Evolutionary conservation across 1,140 invertebrate genomes (phyloP), one percentile per base, ranked within the genome.

Genomic region (Oryzaephilus surinamensis): DNA sequence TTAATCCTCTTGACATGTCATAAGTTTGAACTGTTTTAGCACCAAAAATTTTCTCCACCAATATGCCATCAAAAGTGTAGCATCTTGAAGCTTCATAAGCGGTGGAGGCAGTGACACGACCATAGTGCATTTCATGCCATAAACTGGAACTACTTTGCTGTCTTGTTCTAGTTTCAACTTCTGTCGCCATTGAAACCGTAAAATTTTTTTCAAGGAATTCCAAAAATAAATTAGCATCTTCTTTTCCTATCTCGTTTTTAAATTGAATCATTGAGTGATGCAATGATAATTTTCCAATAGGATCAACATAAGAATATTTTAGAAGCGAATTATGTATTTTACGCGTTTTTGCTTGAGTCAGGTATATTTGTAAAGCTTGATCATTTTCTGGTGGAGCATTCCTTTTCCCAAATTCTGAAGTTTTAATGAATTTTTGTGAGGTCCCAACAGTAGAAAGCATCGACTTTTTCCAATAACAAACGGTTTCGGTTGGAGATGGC

Each of bases 81-180:
- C 61, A 64, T 7, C 55, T 34, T 14, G 46, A 43, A 15, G 46
- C 55, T 54, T 63, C 55, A 48, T 63, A 48, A 3, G 55, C 2
- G 34, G 54, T 58, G 7, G 62, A 65, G 13, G 62, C 61, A 16
- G 62, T 65, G 8, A 66, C 45, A 42, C 62, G 27, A 4, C 55
- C 61, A 44, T 59, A 59, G 13, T 57, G 18, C 14, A 65, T 38
- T 43, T 55, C 46, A 53, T 54, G 40, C 62, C 58, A 66, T 0
- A 54, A 6, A 17, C 10, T 3, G 35, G 51, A 7, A 10, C 29
- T 16, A 15, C 3, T n/a, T 35, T 45, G 42, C 7, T 38, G 16
- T 38, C 14, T 35, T 7, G 59, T 59, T 24, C 12, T 6, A 13
- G 40, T 29, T 50, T 47, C 26, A 16, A n/a, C 27, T 12, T 30